Evolutionary conservation across 2,888 invertebrate species (phyloP), one percentile per base, ranked within the genome.

Genomic region (Drosophila putrida): DNA sequence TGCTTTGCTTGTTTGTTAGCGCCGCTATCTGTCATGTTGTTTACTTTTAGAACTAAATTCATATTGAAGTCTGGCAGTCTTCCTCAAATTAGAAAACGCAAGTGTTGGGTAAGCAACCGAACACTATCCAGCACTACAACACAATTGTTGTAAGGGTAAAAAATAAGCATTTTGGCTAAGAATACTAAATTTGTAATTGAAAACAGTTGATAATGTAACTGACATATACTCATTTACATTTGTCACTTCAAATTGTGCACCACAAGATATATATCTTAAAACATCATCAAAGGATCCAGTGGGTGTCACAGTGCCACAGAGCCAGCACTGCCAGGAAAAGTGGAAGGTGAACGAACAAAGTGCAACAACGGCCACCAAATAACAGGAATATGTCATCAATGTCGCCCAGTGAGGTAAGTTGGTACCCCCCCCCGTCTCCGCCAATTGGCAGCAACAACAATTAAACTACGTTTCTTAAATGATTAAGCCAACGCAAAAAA

Each of bases 341-440:
- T 55, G 47, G 41, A 65, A 62, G 57, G 44, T 13, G 44, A 61
- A 25, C 59, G 61, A 71, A 38, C 61, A 63, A 65, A 68, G 68
- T 47, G 61, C 79, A 61, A 75, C 41, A 43, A 39, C 75, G 62
- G 78, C 74, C 54, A 66, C 35, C 55, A 59, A 60, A 54, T 38
- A 46, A 47, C 61, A 59, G 53, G 61, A 86, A 80, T 49, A 90
- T 90, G 90, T 83, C 90, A 57, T 81, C 90, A 58, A 90, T 86
- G 90, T 90, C 90, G 72, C 90, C 90, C 39, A 90, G 91, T 71
- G 89, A 90, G 90, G 90, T 90, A 53, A 84, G 81, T 81, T 13
- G 11, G 27, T n/a, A 0, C 35, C 15, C 28, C 13, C 28, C 13
- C 28, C 4, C 6, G 9, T 20, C 13, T 10, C n/a, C 6, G 5